Conservation (phyloP, 2,113 vertebrate genomes). For the Aegithalos caudatus region DNA sequence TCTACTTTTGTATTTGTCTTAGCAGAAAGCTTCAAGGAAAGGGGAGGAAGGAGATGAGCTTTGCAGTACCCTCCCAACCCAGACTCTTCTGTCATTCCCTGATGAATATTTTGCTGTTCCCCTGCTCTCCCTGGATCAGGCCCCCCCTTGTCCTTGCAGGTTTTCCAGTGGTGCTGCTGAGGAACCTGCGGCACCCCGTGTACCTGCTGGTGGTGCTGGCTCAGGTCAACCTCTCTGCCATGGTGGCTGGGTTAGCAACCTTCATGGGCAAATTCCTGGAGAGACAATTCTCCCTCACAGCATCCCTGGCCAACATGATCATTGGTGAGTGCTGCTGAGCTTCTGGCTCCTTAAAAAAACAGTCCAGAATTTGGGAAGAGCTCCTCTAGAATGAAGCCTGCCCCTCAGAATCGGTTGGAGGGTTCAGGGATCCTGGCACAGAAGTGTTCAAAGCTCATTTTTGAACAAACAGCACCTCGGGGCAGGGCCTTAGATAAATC, state of each 20-base stretch:
- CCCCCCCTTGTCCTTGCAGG: neutral
- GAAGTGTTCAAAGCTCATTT: neutral
- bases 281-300: conserved; percentile 83
- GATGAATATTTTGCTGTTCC: rapidly evolving
- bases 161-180: conserved; percentile 82
- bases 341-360: neutral
- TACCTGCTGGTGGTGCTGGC: conserved; percentile 89
- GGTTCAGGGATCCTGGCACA: neutral
- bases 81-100: neutral
- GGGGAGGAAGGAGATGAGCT: neutral
- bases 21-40: neutral
- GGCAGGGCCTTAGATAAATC: neutral
- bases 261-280: conserved; percentile 95
- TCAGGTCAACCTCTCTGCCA: conserved; percentile 83
- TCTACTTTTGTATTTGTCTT: neutral
- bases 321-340: conserved; percentile 73
- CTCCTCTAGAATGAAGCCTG: neutral
- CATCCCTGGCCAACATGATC: conserved; percentile 84
- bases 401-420: neutral
- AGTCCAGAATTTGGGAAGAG: no score
- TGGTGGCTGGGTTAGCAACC: conserved; percentile 84
- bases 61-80: neutral
- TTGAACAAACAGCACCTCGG: neutral
- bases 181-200: conserved; percentile 82
- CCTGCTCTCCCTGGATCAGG: neutral